Evolutionary conservation across 1,140 invertebrate species (phyloP), one percentile per base, ranked within the genome.

Genomic region (Brachionus rotundiformis): DNA sequence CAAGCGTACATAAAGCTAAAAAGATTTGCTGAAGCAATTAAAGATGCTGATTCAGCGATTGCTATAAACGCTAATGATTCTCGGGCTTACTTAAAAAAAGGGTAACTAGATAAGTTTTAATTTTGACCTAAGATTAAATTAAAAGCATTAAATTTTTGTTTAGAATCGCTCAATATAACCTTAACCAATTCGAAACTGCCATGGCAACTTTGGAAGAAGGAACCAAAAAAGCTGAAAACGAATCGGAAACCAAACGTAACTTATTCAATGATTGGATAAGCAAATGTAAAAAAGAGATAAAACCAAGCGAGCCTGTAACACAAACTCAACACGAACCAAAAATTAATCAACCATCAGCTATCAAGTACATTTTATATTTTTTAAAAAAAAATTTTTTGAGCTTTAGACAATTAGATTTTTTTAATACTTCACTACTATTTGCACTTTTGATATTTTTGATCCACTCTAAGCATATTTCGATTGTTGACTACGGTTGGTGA

Each of bases 281-380:
- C 10, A 79, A 79, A 79, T 79, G 76, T 39, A 54, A 79, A 79
- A 23, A 54, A 54, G 76, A 59, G 25, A 25, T 79, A 59, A 49
- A 41, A 44, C 25, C 33, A 75, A 27, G 16, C 16, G 6, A 33
- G 16, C 19, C 39, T 25, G 6, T 29, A 16, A 25, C 4, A 5
- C 1, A 49, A 33, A 47, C n/a, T 77, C 13, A 77, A 27, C 13
- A 33, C n/a, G 10, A 3, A 54, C 23, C 25, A 16, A 33, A 0
- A n/a, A n/a, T 27, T 27, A 23, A 27, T 25, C 6, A n/a, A 13
- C 27, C 39, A 49, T 19, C 31, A 36, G 0, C 33, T 16, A 41
- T 68, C 3, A 68, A 68, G 63, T 68, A 77, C 5, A 33, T 13
- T 33, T 19, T 33, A 16, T 27, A 27, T 13, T 16, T 68, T 68